Conservation (phyloP, 1,140 invertebrate genomes). For the Macrotrachela quadricornifera region DNA sequence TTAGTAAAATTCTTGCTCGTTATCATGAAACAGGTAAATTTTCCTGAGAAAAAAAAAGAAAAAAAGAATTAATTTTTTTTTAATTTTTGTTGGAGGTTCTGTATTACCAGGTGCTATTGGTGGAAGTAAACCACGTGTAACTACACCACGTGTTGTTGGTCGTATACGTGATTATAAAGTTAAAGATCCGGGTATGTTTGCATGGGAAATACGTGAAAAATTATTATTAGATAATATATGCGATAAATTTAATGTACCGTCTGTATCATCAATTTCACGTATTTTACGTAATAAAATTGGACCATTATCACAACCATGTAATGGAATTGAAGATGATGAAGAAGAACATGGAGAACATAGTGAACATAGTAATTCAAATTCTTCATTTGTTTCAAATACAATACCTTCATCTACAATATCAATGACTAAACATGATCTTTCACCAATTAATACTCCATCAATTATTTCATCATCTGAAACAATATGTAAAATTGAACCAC, state of each 20-base stretch:
- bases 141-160: conserved; percentile 74
- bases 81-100: conserved; percentile 38
- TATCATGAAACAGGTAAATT: conserved; percentile 23
- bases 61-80: not conserved
- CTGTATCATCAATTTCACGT: conserved; percentile 69
- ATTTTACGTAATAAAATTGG: conserved; percentile 48
- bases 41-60: conserved; percentile 17
- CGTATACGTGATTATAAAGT: conserved; percentile 82
- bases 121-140: conserved; percentile 76
- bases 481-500: too few species aligned
- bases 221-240: conserved; percentile 65
- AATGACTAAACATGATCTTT: too few species aligned
- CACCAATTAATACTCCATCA: too few species aligned
- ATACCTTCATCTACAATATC: too few species aligned
- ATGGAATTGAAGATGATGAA: not conserved
- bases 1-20: conserved; percentile 55
- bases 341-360: too few species aligned
- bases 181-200: conserved; percentile 85
- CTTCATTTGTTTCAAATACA: too few species aligned
- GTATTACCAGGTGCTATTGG: conserved; percentile 80
- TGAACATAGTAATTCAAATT: too few species aligned
- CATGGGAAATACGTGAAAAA: conserved; percentile 83
- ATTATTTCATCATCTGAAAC: too few species aligned
- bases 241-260: conserved; percentile 82
- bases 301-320: conserved; percentile 1